Evolutionary conservation across 2,888 invertebrate genomes (phyloP), one percentile per base, ranked within the genome.

Genomic region (Melanotus villosus): DNA sequence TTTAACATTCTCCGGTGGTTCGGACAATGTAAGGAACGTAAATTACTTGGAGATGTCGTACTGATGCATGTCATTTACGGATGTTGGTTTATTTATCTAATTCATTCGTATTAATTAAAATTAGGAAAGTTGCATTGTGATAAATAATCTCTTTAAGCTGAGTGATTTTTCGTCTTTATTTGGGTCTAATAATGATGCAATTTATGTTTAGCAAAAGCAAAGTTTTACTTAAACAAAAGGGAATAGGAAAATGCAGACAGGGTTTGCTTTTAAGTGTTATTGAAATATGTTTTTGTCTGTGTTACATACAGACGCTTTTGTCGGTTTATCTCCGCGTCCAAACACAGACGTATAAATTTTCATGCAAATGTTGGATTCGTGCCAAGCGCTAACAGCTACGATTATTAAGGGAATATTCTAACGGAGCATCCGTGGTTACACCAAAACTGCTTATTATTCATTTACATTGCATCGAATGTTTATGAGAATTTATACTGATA

Each of bases 301-400:
- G n/a, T n/a, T n/a, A n/a, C n/a, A n/a, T n/a, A n/a, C n/a, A n/a
- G n/a, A n/a, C 2, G 50, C 26, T 50, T 23, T 26, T 30, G 50
- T 30, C 26, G 23, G 23, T 50, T 50, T 50, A 50, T 50, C 50
- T 26, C 5, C 50, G 26, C 52, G 52, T 32, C 52, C 10, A 32
- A 50, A 52, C 10, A 23, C 32, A 52, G 32, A 52, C 52, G 32
- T 32, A 52, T 52, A 52, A 30, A 52, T 52, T 52, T 52, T n/a
- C 30, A 52, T 32, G 18, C 52, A 32, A 32, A 52, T 52, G 9
- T 9, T 32, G 52, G 52, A 30, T 32, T 32, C 52, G 10, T 32
- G 52, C 32, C 52, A 34, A 52, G 32, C 52, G 52, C 30, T 18
- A 52, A 52, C 52, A 52, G 32, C 52, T 23, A 16, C 52, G 32